A percentile compares a stretch with the other conserved stretches of the same genome.
These are phyloP conservation scores for Nanorana parkeri DNA, from an alignment of 2,113 vertebrate genomes.

Conservation along the genomic window DNA sequence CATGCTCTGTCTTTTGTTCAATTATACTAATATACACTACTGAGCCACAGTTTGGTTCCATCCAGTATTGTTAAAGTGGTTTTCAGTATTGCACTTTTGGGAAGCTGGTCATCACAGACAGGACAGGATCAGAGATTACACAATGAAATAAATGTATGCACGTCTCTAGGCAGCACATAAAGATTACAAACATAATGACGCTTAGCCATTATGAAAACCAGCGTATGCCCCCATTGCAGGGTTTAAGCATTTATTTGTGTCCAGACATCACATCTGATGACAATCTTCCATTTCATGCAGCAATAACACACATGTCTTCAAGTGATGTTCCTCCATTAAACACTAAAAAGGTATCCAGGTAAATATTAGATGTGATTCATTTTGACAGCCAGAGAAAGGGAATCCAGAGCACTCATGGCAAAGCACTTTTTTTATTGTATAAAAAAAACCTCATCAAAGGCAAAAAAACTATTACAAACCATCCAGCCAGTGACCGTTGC, in stretches of 20 bases:
- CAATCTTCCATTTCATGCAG: neutral
- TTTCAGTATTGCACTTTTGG: neutral
- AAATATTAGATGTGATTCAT: no score
- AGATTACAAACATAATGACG: neutral
- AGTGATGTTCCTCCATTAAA: neutral
- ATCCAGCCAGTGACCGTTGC: no score
- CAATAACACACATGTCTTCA: neutral
- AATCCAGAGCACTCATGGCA: no score
- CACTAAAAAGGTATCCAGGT: no score
- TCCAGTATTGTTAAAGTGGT: neutral
- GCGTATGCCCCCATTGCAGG: neutral
- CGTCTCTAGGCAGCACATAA: neutral
- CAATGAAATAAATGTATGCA: neutral
- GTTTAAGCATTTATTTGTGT: neutral
- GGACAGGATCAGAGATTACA: neutral
- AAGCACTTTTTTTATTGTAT: no score
- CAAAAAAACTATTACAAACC: no score
- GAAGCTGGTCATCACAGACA: neutral
- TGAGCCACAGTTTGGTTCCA: conserved; percentile 2
- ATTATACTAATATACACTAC: conserved; percentile 7
- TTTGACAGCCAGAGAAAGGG: no score
- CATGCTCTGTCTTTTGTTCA: conserved; percentile 40
- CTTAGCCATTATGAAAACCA: neutral
- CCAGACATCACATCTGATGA: conserved; percentile 13
- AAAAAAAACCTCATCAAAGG: no score